Percentiles rank a stretch among this genome's conserved stretches.
Conservation (phyloP, 1,140 invertebrate genomes). For the Cydia splendana region DNA sequence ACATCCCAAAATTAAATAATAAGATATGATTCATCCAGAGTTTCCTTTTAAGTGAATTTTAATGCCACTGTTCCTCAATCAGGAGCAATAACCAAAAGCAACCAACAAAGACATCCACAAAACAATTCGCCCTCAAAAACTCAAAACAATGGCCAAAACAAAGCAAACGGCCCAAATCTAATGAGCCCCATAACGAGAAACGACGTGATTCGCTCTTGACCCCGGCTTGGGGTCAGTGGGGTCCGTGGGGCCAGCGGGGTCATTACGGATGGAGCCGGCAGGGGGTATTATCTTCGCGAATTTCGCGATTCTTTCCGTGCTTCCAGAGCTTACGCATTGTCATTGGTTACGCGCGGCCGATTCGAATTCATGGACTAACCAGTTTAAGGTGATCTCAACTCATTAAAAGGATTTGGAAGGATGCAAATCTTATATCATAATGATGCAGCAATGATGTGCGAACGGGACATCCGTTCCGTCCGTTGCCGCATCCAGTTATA, state of each 20-base stretch:
- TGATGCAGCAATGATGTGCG: no score
- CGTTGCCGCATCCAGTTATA: no score
- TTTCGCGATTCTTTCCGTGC: background rate
- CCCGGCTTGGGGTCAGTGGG: background rate
- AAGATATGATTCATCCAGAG: background rate
- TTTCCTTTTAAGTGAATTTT: background rate
- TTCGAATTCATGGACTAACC: background rate
- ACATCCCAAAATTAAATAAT: background rate
- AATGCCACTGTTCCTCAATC: background rate
- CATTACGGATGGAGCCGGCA: conserved; percentile 9
- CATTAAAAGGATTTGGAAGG: no score
- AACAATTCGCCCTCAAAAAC: conserved; percentile 1
- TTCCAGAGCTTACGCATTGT: background rate
- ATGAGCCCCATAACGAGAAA: conserved; percentile 21
- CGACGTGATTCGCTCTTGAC: conserved; percentile 29
- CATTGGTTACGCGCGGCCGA: background rate
- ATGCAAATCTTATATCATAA: no score
- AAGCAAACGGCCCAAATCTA: conserved; percentile 15
- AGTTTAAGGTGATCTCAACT: background rate
- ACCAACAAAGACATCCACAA: background rate
- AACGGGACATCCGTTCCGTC: no score
- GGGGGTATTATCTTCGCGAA: conserved; percentile 3
- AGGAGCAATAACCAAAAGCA: background rate
- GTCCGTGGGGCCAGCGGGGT: conserved; percentile 23
- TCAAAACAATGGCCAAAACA: conserved; percentile 20